Base-by-base conservation (phyloP, 2,888 invertebrate species). In the Argyra leucocephala region DNA sequence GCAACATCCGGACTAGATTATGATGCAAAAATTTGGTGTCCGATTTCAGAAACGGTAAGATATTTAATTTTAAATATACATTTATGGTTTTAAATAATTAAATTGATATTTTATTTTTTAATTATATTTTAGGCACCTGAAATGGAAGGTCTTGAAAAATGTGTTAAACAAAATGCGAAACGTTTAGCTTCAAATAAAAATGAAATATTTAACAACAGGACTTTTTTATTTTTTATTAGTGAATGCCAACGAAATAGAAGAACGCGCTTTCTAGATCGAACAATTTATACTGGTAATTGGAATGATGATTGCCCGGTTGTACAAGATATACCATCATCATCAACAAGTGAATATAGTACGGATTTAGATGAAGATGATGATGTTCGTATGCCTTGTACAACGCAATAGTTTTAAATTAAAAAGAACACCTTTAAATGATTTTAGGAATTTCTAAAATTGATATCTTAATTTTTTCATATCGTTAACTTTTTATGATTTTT, bases 11-110 rank as follows among this genome's bases (percentile, higher is more conserved):
- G 97, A 0, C 82, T 96, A 5, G 96, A 96, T 80, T 86, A 88
- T 74, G 92, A 94, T 76, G 87, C 96, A 21, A 97, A 96, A 82
- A 88, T 97, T 65, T 96, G 96, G 96, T 84, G 90, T 64, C 95
- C 96, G 22, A 70, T 69, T 15, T 69, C 71, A 21, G 69, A 73
- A 31, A 66, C 65, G 61, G 77, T 77, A 72, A 63, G 69, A 69
- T 63, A 64, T 12, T 36, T 37, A 22, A 64, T 64, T 59, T 59
- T 67, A 59, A n/a, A n/a, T n/a, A n/a, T n/a, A n/a, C n/a, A n/a
- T n/a, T n/a, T n/a, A n/a, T n/a, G n/a, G n/a, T 61, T 64, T 9
- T 15, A 60, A 31, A 23, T 1, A 57, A 61, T 10, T 62, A 36
- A 5, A 62, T 66, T n/a, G n/a, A n/a, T n/a, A n/a, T n/a, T n/a